Percentiles rank a stretch among this genome's conserved stretches.
These are phyloP conservation scores for Aspiorhynchus laticeps DNA, from an alignment of 2,113 vertebrate genomes.

Conservation along the genomic window DNA sequence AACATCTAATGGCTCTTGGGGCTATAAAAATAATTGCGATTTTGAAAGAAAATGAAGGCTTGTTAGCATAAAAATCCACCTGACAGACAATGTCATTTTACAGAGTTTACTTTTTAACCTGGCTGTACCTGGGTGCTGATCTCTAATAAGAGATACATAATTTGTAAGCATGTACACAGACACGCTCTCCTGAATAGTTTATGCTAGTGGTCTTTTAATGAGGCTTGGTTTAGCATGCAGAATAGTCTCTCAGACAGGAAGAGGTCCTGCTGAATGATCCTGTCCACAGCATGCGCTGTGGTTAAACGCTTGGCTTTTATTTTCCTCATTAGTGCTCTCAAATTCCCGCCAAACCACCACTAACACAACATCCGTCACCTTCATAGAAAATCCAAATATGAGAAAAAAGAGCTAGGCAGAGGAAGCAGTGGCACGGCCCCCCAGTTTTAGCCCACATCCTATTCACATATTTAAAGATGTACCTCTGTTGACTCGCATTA, in stretches of 20 bases:
- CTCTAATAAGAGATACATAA: conserved; percentile 31
- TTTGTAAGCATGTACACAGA: not conserved
- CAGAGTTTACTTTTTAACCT: conserved; percentile 29
- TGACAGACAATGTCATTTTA: not conserved
- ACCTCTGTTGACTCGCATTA: not conserved
- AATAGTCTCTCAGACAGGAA: conserved; percentile 39
- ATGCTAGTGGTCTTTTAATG: conserved; percentile 54
- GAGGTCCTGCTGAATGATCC: conserved; percentile 33
- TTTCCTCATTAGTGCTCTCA: conserved; percentile 53
- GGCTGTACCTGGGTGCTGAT: conserved; percentile 12
- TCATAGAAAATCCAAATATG: conserved; percentile 10
- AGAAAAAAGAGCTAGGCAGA: not conserved
- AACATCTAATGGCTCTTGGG: conserved; percentile 39
- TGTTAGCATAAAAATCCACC: not conserved
- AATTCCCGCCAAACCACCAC: not conserved
- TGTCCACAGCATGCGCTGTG: conserved; percentile 17
- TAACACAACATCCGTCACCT: conserved; percentile 20
- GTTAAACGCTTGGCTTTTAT: conserved; percentile 49
- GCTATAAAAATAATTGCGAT: conserved; percentile 26
- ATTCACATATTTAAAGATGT: not conserved
- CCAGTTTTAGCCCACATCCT: not conserved
- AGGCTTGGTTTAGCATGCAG: conserved; percentile 36
- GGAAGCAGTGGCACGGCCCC: not conserved
- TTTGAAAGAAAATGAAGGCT: conserved; percentile 19
- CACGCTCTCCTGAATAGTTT: conserved; percentile 5